These are phyloP conservation scores for Cladorhizidae sp. DNA, from an alignment of 37 sponge, comb jelly and placozoan species.

Conservation along the genomic window DNA sequence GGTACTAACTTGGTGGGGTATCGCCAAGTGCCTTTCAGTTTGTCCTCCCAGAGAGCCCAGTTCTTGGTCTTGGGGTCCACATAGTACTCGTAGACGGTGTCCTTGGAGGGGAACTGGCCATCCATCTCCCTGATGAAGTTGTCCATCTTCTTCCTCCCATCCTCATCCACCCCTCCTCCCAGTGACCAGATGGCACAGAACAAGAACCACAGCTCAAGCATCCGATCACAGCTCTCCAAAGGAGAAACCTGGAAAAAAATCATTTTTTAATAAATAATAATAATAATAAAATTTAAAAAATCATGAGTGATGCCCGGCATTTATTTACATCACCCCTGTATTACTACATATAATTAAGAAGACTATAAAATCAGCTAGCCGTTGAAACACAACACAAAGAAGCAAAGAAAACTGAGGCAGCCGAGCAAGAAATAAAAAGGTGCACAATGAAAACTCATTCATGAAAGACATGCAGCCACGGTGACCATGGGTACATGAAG, in stretches of 20 bases:
- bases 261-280: too few relatives aligned
- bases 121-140: constrained; percentile 93
- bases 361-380: too few relatives aligned
- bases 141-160: constrained; percentile 94
- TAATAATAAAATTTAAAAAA: too few relatives aligned
- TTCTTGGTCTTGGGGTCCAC: constrained; percentile 91
- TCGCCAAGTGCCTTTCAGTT: constrained; percentile 88
- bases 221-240: constrained; percentile 77
- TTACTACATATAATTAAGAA: too few relatives aligned
- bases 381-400: too few relatives aligned
- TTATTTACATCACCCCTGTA: too few relatives aligned
- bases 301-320: too few relatives aligned
- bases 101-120: constrained; percentile 96
- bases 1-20: constrained; percentile 82
- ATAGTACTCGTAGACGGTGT: constrained; percentile 96
- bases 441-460: too few relatives aligned
- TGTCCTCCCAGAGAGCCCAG: constrained; percentile 98
- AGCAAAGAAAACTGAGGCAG: too few relatives aligned
- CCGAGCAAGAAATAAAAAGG: too few relatives aligned
- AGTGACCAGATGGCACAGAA: constrained; percentile 96
- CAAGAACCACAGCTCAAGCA: constrained; percentile 98
- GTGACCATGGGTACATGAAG: too few relatives aligned
- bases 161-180: constrained; percentile 94
- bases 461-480: too few relatives aligned
- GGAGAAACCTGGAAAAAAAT: constrained; percentile 71